These are phyloP conservation scores for Drosophila serrata DNA, from an alignment of 1,140 invertebrate species.

Conservation along the genomic window DNA sequence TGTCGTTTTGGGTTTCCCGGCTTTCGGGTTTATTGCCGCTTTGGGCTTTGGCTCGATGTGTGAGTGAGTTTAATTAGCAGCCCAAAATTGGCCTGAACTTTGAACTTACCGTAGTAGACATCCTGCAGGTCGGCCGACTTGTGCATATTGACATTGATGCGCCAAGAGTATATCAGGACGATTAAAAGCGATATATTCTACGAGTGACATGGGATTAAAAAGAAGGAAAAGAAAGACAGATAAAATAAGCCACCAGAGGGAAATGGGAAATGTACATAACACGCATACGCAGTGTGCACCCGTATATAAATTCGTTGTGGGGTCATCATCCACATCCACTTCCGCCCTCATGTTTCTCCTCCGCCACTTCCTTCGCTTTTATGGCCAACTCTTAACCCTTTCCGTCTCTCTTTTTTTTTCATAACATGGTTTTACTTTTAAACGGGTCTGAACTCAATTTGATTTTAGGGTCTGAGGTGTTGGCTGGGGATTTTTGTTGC, in stretches of 20 bases:
- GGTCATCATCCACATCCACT: conserved; percentile 26
- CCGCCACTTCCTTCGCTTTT: neutral
- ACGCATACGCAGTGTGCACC: conserved; percentile 61
- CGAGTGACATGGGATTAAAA: conserved; percentile 33
- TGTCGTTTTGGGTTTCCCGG: conserved; percentile 13
- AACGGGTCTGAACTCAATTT: conserved; percentile 27
- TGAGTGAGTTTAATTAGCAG: conserved; percentile 54
- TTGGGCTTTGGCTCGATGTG: conserved; percentile 16
- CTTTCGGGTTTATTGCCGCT: conserved; percentile 33
- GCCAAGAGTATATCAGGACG: conserved; percentile 90
- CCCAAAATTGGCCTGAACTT: conserved; percentile 21
- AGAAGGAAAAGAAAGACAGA: neutral
- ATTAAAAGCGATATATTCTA: conserved; percentile 91
- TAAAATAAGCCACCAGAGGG: conserved; percentile 18
- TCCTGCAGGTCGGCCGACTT: conserved; percentile 89
- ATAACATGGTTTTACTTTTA: conserved; percentile 70
- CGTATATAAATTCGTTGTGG: conserved; percentile 22
- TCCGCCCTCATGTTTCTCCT: conserved; percentile 3
- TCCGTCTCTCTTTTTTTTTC: neutral
- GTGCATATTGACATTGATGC: conserved; percentile 89
- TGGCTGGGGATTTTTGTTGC: conserved; percentile 13
- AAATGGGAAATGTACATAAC: conserved; percentile 20
- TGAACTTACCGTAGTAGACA: conserved; percentile 90
- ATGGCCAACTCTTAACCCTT: conserved; percentile 8
- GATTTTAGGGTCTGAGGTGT: conserved; percentile 39